phyloP scores from a whole-genome alignment of 2,113 vertebrate species.

The Esox niger region DNA sequence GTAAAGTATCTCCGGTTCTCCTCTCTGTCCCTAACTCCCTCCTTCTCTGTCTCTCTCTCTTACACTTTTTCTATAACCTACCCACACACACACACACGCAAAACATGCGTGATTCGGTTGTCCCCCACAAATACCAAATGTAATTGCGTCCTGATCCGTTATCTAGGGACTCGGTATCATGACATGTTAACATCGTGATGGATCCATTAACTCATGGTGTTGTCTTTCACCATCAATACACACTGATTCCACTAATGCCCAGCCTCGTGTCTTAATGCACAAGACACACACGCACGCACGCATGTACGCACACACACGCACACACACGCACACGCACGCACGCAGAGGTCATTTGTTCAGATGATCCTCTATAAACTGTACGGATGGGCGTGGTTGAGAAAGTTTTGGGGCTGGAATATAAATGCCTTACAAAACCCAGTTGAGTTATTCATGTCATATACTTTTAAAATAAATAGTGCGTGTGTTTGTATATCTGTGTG shows the following conservation, averaged over 20 bases:
- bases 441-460: conserved; percentile 50
- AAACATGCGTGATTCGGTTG: conserved; percentile 43
- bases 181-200: conserved; percentile 57
- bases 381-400: conserved; percentile 52
- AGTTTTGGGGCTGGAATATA: conserved; percentile 46
- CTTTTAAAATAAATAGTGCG: conserved; percentile 28
- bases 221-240: conserved; percentile 66
- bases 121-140: conserved; percentile 18
- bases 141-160: conserved; percentile 9
- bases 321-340: too few species aligned
- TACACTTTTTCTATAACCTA: background rate
- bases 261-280: conserved; percentile 31
- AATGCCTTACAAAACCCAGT: conserved; percentile 23
- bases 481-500: too few species aligned
- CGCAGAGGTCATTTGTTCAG: conserved; percentile 56
- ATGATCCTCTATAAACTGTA: conserved; percentile 62
- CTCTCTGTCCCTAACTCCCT: background rate
- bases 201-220: conserved; percentile 62
- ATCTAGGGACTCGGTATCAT: conserved; percentile 37
- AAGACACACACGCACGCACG: too few species aligned
- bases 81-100: background rate
- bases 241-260: conserved; percentile 51
- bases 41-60: background rate
- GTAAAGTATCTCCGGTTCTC: background rate
- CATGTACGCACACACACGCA: too few species aligned